These are phyloP conservation scores for Galerucella calmariensis DNA, from an alignment of 2,888 invertebrate species.

Conservation along the genomic window DNA sequence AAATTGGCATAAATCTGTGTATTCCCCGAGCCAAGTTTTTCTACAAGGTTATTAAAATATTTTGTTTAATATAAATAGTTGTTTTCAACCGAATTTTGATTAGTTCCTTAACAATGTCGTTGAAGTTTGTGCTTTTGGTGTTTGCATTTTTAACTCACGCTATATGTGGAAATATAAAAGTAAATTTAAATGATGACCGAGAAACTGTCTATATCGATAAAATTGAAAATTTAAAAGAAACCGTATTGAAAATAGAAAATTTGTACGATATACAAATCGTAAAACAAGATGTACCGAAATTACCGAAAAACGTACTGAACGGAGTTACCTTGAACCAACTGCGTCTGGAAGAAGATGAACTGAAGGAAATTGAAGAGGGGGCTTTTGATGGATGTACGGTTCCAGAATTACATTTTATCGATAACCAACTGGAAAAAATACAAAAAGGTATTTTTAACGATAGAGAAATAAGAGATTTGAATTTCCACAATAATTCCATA, in stretches of 20 bases:
- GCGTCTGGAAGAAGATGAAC: background rate
- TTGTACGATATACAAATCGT: background rate
- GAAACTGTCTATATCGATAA: background rate
- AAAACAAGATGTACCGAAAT: background rate
- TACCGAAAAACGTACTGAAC: background rate
- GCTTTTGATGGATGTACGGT: background rate
- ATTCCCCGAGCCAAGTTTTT: background rate
- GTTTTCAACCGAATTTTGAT: background rate
- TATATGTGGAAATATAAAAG: background rate
- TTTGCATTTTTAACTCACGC: background rate
- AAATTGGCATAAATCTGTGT: no score
- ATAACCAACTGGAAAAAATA: background rate
- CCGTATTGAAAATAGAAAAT: background rate
- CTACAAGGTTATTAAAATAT: background rate
- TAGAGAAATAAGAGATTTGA: background rate
- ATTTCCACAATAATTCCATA: background rate
- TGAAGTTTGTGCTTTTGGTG: background rate
- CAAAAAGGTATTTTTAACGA: background rate
- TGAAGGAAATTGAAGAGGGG: background rate
- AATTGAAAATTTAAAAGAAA: background rate
- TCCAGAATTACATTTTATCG: background rate
- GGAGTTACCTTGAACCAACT: background rate
- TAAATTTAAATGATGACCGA: background rate
- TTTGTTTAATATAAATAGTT: slow-evolving; percentile 2
- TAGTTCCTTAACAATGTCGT: background rate